Percentiles rank a stretch among this genome's conserved stretches.
phyloP scores from a whole-genome alignment of 2,888 invertebrate species.

The Branchipolynoe longqiensis region DNA sequence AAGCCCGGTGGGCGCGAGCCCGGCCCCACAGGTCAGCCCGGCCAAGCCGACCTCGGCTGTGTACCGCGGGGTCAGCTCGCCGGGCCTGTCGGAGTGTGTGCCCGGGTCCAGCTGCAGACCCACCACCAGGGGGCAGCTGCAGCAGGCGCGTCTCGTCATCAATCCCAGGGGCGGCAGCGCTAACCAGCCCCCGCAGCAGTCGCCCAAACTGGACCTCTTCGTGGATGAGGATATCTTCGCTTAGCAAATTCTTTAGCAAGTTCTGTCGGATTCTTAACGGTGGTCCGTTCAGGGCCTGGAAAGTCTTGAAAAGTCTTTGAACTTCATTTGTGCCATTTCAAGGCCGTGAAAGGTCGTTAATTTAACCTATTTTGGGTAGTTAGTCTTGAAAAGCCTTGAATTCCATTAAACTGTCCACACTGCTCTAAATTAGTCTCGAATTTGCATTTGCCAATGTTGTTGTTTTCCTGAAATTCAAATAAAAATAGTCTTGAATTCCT shows the following conservation, averaged over 20 bases:
- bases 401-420: too few relatives aligned
- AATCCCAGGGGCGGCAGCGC: background rate
- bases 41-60: conserved; percentile 6
- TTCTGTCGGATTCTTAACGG: background rate
- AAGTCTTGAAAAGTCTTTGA: too few relatives aligned
- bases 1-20: background rate
- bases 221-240: background rate
- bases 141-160: background rate
- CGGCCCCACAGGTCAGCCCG: background rate
- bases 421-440: too few relatives aligned
- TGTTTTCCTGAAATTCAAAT: too few relatives aligned
- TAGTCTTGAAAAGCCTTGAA: too few relatives aligned
- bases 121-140: background rate
- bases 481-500: too few relatives aligned
- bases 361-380: too few relatives aligned
- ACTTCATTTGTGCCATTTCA: too few relatives aligned
- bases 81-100: background rate
- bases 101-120: conserved; percentile 18
- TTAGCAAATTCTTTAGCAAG: background rate
- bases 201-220: background rate
- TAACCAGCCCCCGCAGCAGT: background rate
- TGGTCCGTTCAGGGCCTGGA: too few relatives aligned
- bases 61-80: conserved; percentile 1
- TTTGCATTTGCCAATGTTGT: too few relatives aligned
- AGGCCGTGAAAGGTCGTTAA: too few relatives aligned